Evolutionary conservation across 2,888 invertebrate species (phyloP), one percentile per base, ranked within the genome.

Genomic region (Sphinx pinastri): DNA sequence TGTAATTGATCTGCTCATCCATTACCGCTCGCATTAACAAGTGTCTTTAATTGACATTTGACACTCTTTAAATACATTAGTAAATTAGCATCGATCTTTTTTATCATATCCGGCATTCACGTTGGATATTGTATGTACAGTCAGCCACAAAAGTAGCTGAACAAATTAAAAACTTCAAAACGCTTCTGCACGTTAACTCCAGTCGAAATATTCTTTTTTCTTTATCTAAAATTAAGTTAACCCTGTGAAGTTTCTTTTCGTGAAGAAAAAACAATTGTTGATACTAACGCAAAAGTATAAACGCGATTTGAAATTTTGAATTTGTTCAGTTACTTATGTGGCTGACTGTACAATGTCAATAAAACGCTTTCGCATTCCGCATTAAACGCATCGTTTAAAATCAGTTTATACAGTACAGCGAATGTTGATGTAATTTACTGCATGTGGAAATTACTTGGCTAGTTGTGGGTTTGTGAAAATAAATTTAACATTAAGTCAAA

Each of bases 1-100:
- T 63, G 63, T 63, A 63, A 63, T 63, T 63, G 19, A 63, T 63
- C 63, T 19, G 19, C 19, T 47, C 63, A 49, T 49, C 63, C 63
- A 63, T 63, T 63, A 63, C 19, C 19, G 63, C 38, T 12, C 49
- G 19, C 63, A 13, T 63, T 63, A 47, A 63, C 63, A 49, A 63
- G 47, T 49, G 49, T 38, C 49, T 63, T 63, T 63, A 63, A 63
- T 63, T 63, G 63, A 49, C 49, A 63, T 63, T 63, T 19, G 63
- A 63, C 49, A 63, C 63, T 47, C 63, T 49, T 49, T 63, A 49
- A 47, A 63, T 63, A 63, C 63, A 63, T 63, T 49, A 63, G 63
- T 63, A 19, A 19, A 63, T 63, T 63, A 63, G 63, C 49, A 63
- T 63, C 63, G 49, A 63, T 63, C 63, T 63, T 63, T 63, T 63